Evolutionary conservation across 2,113 vertebrate genomes (phyloP).

Genomic region (Alligator mississippiensis): DNA sequence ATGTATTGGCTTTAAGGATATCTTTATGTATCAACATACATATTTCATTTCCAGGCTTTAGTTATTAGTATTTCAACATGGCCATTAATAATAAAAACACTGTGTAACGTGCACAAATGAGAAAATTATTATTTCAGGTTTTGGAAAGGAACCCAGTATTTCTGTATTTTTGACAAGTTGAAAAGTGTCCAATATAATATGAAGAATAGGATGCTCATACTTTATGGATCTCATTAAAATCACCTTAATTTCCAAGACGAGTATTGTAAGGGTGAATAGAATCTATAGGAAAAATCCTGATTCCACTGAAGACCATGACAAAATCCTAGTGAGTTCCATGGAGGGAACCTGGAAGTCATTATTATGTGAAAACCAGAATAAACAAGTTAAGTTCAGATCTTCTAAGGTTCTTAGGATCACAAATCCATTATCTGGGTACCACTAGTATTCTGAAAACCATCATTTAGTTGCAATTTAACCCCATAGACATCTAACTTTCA

Average conservation of each 20-base stretch:
- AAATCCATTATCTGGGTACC: too few relatives aligned
- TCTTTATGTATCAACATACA: not conserved
- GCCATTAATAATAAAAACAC: conserved; percentile 21
- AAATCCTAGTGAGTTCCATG: not conserved
- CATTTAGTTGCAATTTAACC: too few relatives aligned
- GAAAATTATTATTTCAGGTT: not conserved
- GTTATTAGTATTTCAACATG: conserved; percentile 1
- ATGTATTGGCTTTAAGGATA: conserved; percentile 23
- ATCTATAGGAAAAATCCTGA: not conserved
- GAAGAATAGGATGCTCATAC: not conserved
- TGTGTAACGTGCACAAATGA: not conserved
- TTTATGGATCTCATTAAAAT: not conserved
- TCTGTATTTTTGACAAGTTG: not conserved
- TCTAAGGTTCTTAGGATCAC: not conserved
- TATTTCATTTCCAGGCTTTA: conserved; percentile 39
- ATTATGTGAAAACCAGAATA: not conserved
- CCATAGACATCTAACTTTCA: too few relatives aligned
- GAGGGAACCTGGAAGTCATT: not conserved
- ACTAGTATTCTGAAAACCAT: too few relatives aligned
- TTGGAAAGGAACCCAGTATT: accelerated
- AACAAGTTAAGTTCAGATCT: not conserved
- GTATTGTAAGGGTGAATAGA: not conserved
- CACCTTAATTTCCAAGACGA: not conserved
- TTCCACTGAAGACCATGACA: not conserved
- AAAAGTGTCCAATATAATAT: not conserved